Evolutionary conservation across 92 coral and sea anemone species (phyloP), one percentile per base, ranked within the genome.

Genomic region (Siderastrea radians): DNA sequence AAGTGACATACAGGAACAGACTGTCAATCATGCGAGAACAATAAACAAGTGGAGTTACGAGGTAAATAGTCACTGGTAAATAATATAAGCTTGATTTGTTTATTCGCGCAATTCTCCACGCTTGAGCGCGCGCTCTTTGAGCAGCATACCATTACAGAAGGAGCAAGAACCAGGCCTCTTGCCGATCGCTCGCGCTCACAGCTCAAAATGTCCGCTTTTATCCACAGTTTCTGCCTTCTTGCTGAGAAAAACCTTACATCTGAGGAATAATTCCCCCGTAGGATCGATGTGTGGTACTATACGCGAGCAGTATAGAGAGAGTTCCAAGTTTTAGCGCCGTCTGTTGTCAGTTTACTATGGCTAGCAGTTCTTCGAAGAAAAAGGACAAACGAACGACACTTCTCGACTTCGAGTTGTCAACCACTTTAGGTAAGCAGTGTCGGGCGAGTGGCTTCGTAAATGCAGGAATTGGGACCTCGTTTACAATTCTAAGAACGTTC

Each of bases 391-490:
- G 91, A 46, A 95, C 98, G 78, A 95, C 94, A 53, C 90, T 96
- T 44, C 85, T 83, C 44, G 99, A 96, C 82, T 96, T 96, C 57
- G 99, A 96, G 60, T 81, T 96, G 85, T 92, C 99, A 63, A 94
- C 96, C 60, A 97, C 99, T 26, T 91, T 97, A 60, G 99, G 99
- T 97, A 91, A 82, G 95, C 58, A 12, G 49, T 16, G 14, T 10
- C n/a, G 67, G 67, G 12, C 45, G 15, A 45, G 12, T 70, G 1
- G 59, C 63, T 46, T 38, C 38, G 54, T 1, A 63, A 73, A 83
- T 9, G 61, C 54, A n/a, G 12, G 15, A 52, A 72, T 57, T 80
- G 81, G 38, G 70, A 61, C 82, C 54, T 67, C 82, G 74, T 94
- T 86, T 91, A 79, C 85, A 85, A 50, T 75, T 71, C 59, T 70